phyloP scores from a whole-genome alignment of 37 sponge, comb jelly and placozoan species.

The Eunapius fragilis region DNA sequence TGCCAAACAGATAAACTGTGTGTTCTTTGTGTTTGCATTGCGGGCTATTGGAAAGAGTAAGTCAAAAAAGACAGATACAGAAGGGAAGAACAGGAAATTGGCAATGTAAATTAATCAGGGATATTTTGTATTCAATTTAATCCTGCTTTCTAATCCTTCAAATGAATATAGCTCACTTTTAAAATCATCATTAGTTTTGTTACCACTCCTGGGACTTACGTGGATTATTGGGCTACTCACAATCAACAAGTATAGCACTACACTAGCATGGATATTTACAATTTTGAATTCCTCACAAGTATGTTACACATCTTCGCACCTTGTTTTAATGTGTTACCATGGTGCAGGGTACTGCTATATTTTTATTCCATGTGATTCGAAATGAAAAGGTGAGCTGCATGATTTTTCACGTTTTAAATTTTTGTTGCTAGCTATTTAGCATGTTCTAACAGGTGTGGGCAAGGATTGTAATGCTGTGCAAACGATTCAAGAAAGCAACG shows the following conservation, averaged over 20 bases:
- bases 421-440: background rate
- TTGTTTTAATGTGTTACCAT: background rate
- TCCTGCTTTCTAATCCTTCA: background rate
- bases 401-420: background rate
- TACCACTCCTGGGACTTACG: slow-evolving; percentile 29
- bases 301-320: background rate
- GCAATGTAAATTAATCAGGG: background rate
- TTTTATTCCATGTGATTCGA: slow-evolving; percentile 55
- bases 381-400: slow-evolving; percentile 44
- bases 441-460: background rate
- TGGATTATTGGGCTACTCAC: slow-evolving; percentile 34
- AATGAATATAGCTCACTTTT: background rate
- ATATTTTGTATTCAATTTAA: too few species aligned
- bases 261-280: slow-evolving; percentile 40
- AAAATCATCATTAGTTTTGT: background rate
- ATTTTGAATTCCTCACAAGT: slow-evolving; percentile 20
- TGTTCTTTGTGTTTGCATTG: slow-evolving; percentile 37
- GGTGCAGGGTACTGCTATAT: slow-evolving; percentile 39
- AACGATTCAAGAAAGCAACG: background rate
- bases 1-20: slow-evolving; percentile 41
- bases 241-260: background rate
- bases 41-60: slow-evolving; percentile 5
- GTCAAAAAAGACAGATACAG: background rate
- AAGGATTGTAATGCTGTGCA: background rate
- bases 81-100: background rate